These are phyloP conservation scores for Chymomyza caudatula DNA, from an alignment of 2,888 invertebrate species.

Conservation along the genomic window DNA sequence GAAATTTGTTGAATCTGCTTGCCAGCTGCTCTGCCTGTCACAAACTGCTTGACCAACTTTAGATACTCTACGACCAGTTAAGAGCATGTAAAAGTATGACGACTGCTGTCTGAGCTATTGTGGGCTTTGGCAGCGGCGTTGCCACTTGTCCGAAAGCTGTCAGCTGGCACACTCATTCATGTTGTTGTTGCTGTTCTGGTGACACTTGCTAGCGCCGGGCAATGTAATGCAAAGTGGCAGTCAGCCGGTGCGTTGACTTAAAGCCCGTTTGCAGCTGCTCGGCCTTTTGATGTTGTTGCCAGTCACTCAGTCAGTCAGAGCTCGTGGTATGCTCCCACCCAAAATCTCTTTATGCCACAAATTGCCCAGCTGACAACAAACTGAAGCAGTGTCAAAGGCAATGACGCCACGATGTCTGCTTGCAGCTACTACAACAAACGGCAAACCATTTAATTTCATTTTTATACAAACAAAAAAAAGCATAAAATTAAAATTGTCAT, in stretches of 20 bases:
- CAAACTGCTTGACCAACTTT: background rate
- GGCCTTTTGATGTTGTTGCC: conserved; percentile 60
- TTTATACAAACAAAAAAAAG: background rate
- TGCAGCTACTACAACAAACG: background rate
- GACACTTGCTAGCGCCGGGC: background rate
- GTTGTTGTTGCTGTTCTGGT: conserved; percentile 12
- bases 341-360: background rate
- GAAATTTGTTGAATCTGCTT: no score
- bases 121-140: conserved; percentile 44
- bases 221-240: background rate
- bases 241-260: conserved; percentile 3
- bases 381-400: background rate
- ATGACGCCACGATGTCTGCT: background rate
- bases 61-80: background rate
- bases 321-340: no score
- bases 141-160: conserved; percentile 18
- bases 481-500: background rate
- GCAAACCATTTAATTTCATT: background rate
- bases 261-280: conserved; percentile 54
- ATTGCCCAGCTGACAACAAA: background rate
- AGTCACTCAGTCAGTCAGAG: background rate
- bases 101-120: conserved; percentile 56
- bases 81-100: background rate
- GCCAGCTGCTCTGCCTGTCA: no score
- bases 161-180: background rate